Conservation (phyloP, 2,797 vertebrate species). For the Pseudochirops cupreus region DNA sequence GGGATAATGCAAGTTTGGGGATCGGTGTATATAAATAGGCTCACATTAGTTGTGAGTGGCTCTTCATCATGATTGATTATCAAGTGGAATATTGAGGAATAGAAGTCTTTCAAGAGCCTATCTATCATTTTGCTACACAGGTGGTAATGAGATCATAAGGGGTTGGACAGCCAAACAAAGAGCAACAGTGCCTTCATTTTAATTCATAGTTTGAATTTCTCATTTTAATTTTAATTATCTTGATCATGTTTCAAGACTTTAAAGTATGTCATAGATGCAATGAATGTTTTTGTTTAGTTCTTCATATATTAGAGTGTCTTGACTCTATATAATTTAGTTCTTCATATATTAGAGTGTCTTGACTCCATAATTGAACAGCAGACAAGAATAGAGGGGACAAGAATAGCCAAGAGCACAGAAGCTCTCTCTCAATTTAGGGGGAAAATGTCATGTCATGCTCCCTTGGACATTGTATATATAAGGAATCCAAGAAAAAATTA, state of each 20-base stretch:
- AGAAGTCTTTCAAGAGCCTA: not conserved
- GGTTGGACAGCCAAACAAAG: not conserved
- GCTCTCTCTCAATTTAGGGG: not conserved
- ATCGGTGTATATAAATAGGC: not conserved
- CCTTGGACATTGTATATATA: not conserved
- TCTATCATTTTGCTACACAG: not conserved
- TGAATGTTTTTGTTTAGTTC: not conserved
- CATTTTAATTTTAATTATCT: not conserved
- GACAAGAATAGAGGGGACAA: not conserved
- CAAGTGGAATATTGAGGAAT: not conserved
- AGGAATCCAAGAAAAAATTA: not conserved
- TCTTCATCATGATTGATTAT: not conserved
- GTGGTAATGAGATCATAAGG: not conserved
- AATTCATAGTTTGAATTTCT: not conserved
- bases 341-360: not conserved
- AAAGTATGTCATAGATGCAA: not conserved
- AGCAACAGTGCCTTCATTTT: not conserved
- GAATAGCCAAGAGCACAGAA: not conserved
- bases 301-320: not conserved
- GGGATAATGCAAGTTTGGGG: not conserved
- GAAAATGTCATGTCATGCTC: not conserved
- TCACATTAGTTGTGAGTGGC: not conserved
- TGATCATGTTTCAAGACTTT: not conserved
- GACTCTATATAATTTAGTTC: not conserved
- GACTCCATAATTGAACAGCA: not conserved